A percentile compares a stretch with the other conserved stretches of the same genome.
These are phyloP conservation scores for Melanocharis versteri DNA, from an alignment of 2,113 vertebrate species.

Conservation along the genomic window DNA sequence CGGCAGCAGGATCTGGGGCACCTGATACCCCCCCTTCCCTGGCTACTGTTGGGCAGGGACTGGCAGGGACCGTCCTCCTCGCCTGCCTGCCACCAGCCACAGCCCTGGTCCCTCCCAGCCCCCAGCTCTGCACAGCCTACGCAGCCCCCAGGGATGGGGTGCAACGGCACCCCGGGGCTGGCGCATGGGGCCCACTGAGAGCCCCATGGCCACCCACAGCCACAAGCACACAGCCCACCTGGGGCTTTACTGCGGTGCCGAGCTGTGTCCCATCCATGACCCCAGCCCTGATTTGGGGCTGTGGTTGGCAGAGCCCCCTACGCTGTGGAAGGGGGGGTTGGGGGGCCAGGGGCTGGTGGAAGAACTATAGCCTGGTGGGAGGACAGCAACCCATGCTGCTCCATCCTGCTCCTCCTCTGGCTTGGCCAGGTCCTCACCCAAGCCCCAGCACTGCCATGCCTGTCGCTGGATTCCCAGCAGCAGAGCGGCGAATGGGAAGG, in stretches of 20 bases:
- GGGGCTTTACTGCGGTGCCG: neutral
- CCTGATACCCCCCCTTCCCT: neutral
- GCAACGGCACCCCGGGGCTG: accelerated
- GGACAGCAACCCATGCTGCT: conserved; percentile 32
- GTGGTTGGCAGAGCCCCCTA: accelerated
- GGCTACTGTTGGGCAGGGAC: neutral
- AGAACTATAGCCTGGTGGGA: conserved; percentile 65
- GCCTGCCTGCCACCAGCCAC: neutral
- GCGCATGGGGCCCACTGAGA: accelerated
- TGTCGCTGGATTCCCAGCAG: accelerated
- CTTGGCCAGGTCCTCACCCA: conserved; percentile 65
- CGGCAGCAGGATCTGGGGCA: neutral
- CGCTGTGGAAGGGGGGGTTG: accelerated
- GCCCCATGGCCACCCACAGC: accelerated
- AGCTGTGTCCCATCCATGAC: accelerated
- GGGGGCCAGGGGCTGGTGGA: neutral
- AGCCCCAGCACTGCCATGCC: conserved; percentile 62
- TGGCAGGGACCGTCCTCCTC: neutral
- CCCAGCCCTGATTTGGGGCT: neutral
- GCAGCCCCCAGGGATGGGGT: neutral
- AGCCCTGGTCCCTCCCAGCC: neutral
- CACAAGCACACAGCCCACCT: no score
- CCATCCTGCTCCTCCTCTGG: conserved; percentile 19
- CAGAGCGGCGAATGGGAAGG: accelerated
- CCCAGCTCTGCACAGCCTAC: neutral